Percentiles rank a stretch among this genome's conserved stretches.
Evolutionary conservation across 2,888 invertebrate species (phyloP).

Genomic region (Chrysomela aeneicollis): DNA sequence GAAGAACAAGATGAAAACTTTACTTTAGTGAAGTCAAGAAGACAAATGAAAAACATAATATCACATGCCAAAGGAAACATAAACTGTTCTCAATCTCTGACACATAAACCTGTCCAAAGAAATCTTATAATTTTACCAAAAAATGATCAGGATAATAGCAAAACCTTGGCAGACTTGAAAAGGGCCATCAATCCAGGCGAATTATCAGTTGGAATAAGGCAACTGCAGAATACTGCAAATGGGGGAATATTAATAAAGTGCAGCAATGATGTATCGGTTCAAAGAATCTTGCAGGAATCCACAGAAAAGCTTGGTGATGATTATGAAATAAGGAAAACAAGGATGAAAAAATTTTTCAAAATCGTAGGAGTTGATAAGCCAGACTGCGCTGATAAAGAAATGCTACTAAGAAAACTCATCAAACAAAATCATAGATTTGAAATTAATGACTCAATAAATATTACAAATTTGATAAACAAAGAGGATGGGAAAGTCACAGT

Average conservation of each 20-base stretch:
- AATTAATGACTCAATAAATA: slow-evolving; percentile 12
- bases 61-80: neutral
- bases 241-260: neutral
- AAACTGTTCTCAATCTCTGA: neutral
- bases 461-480: slow-evolving; percentile 14
- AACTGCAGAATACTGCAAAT: slow-evolving; percentile 2
- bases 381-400: slow-evolving; percentile 3
- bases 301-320: slow-evolving; percentile 9
- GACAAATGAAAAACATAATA: slow-evolving; percentile 11
- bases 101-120: slow-evolving; percentile 7
- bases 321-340: slow-evolving; percentile 8
- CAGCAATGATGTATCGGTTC: slow-evolving; percentile 3
- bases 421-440: slow-evolving; percentile 5
- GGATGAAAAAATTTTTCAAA: slow-evolving; percentile 8
- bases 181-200: neutral
- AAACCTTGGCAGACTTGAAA: slow-evolving; percentile 3
- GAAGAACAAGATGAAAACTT: slow-evolving; percentile 11
- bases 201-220: neutral
- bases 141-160: slow-evolving; percentile 2
- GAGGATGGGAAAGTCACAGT: slow-evolving; percentile 9
- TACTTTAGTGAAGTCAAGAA: slow-evolving; percentile 5
- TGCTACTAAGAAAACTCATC: slow-evolving; percentile 1
- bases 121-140: slow-evolving; percentile 14
- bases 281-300: slow-evolving; percentile 12
- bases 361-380: slow-evolving; percentile 1